Percentiles rank a stretch among this genome's conserved stretches.
These are phyloP conservation scores for Pogonophryne albipinna DNA, from an alignment of 2,797 vertebrate genomes.

Conservation along the genomic window DNA sequence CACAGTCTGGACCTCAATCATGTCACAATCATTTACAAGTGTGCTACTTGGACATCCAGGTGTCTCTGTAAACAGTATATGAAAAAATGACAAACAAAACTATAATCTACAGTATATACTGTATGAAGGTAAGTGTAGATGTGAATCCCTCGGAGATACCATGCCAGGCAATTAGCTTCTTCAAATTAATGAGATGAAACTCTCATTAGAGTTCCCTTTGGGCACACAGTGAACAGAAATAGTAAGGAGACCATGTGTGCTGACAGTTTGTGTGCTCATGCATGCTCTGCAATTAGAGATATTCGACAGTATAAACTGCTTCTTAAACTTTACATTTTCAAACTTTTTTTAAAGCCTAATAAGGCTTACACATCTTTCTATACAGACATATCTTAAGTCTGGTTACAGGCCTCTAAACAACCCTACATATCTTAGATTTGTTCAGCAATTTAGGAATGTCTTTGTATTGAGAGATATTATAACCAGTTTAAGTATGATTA, in stretches of 20 bases:
- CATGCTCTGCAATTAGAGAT: not conserved
- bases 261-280: constrained; percentile 27
- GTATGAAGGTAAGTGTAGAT: constrained; percentile 6
- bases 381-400: not conserved
- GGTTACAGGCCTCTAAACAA: not conserved
- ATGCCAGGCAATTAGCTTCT: constrained; percentile 65
- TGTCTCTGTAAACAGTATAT: not conserved
- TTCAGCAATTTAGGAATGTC: not conserved
- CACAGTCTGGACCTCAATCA: not conserved
- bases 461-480: not conserved
- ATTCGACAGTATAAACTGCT: not conserved
- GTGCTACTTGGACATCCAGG: not conserved
- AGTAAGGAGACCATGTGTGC: constrained; percentile 55
- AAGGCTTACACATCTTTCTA: not conserved
- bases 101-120: not conserved
- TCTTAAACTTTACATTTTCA: not conserved
- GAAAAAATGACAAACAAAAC: not conserved
- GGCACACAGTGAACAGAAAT: constrained; percentile 62
- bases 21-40: not conserved
- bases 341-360: no score
- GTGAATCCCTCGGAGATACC: constrained; percentile 36
- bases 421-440: not conserved
- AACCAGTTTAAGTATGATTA: not conserved
- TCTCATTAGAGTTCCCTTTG: constrained; percentile 52
- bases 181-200: constrained; percentile 64